Evolutionary conservation across 2,888 invertebrate species (phyloP), one percentile per base, ranked within the genome.

Genomic region (Leucozona laternaria): DNA sequence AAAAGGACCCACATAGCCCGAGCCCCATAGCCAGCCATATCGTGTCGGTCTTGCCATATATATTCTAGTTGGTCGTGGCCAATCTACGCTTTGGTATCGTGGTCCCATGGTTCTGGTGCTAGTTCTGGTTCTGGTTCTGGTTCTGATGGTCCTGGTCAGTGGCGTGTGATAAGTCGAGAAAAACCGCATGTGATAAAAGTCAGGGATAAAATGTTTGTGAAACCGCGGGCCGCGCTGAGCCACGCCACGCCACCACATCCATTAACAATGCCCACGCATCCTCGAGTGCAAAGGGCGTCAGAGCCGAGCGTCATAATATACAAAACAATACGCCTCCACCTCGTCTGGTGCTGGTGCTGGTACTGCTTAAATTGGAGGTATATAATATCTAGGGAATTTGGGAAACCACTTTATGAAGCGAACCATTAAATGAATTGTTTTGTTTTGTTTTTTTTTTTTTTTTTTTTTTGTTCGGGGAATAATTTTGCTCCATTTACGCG

Each of bases 151-250:
- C 22, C 50, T 53, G 75, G 68, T 28, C 48, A 68, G 50, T 68
- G 50, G 53, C 31, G 73, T 58, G 55, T 55, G 60, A 79, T 79
- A 82, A 78, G 73, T 70, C 60, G 71, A 58, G 22, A 40, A 78
- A 76, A 80, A 80, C 79, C 84, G 79, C 84, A 76, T 71, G 75
- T 76, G 84, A 84, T 84, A 76, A 84, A 79, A 84, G 79, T 84
- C 79, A 58, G 7, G 62, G 70, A 64, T 53, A 71, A 64, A 75
- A 64, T 84, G 84, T 77, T 76, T 81, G 68, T 71, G 64, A 70
- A 73, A 75, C 76, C 79, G 57, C 58, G 53, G 25, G 25, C 53
- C 13, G 6, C 50, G 25, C 50, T 17, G 6, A 6, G 5, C 31
- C 1, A 4, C 6, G 28, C 28, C 28, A 31, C 31, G 28, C 53